Percentiles rank a stretch among this genome's conserved stretches.
phyloP scores from a whole-genome alignment of 2,797 vertebrate species.

The Tadarida brasiliensis region DNA sequence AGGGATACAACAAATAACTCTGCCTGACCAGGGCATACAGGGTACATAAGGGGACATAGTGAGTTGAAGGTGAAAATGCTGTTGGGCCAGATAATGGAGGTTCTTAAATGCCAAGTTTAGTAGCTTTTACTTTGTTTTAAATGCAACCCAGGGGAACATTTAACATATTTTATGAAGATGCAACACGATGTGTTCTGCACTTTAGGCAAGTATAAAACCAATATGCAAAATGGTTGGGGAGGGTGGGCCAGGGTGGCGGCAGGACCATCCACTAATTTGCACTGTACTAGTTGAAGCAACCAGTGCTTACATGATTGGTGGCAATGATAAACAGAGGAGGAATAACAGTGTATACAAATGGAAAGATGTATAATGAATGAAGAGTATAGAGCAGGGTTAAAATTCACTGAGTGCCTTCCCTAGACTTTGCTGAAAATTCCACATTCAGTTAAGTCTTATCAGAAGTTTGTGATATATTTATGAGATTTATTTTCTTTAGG shows the following conservation, averaged over 20 bases:
- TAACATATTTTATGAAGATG: neutral
- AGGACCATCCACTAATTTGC: neutral
- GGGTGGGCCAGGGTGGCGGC: accelerated
- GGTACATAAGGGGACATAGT: neutral
- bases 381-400: neutral
- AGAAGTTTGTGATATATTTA: neutral
- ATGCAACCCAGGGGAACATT: neutral
- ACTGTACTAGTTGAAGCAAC: neutral
- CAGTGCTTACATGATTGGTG: neutral
- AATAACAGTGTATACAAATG: neutral
- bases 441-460: neutral
- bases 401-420: neutral
- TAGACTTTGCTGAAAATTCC: neutral
- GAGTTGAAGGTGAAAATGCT: neutral
- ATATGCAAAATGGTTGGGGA: neutral
- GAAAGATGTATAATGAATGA: neutral
- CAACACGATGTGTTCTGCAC: neutral
- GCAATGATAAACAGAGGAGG: neutral
- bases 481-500: neutral
- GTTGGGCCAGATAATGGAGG: neutral
- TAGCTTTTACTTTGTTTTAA: neutral
- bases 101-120: neutral
- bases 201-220: neutral
- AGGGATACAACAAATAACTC: neutral
- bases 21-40: neutral